Percentiles rank a stretch among this genome's conserved stretches.
phyloP scores from a whole-genome alignment of 2,888 invertebrate species.

The Theretra japonica region DNA sequence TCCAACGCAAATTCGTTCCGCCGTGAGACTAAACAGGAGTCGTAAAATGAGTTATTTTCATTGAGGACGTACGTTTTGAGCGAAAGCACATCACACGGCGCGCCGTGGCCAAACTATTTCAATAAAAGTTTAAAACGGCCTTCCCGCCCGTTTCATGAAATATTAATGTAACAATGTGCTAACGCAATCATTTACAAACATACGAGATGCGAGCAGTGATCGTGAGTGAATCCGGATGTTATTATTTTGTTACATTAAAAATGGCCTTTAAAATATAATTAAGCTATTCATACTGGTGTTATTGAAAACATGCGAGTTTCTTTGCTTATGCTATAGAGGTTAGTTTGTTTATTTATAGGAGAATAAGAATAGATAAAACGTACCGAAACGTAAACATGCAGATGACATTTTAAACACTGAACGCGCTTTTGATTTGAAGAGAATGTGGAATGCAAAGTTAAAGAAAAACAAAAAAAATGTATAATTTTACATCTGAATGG shows the following conservation, averaged over 20 bases:
- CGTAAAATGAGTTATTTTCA: slow-evolving; percentile 61
- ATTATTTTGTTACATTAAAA: background rate
- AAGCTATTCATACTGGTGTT: background rate
- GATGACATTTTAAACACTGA: too few relatives aligned
- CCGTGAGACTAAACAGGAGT: slow-evolving; percentile 50
- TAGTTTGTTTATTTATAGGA: background rate
- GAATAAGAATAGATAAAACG: background rate
- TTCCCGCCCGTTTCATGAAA: slow-evolving; percentile 49
- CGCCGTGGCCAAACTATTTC: slow-evolving; percentile 62
- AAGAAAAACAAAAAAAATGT: too few relatives aligned
- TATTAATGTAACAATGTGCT: slow-evolving; percentile 36
- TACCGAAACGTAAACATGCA: too few relatives aligned
- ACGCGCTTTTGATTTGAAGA: too few relatives aligned
- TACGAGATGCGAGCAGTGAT: background rate
- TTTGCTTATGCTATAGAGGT: background rate
- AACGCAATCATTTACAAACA: slow-evolving; percentile 5
- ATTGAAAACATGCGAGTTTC: background rate
- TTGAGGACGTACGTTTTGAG: slow-evolving; percentile 53
- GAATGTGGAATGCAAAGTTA: too few relatives aligned
- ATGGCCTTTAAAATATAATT: background rate
- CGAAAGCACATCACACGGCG: slow-evolving; percentile 45
- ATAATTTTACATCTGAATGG: too few relatives aligned
- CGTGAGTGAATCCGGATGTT: background rate
- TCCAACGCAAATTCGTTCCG: slow-evolving; percentile 36
- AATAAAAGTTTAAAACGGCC: slow-evolving; percentile 70